Base-by-base conservation (phyloP, 2,888 invertebrate genomes). In the Diarsia dahlii region DNA sequence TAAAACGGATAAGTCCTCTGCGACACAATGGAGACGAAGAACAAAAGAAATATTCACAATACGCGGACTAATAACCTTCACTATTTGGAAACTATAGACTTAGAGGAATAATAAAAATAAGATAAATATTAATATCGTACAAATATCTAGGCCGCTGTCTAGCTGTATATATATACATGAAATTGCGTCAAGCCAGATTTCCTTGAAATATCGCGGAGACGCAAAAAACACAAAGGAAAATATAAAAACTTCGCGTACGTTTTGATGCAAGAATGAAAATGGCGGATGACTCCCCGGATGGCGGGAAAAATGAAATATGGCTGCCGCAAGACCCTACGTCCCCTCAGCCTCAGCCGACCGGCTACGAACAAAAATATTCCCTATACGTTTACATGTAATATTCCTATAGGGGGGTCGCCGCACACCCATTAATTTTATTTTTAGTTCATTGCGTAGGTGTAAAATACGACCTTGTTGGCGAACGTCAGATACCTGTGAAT, bases 261-360 rank as follows among this genome's bases (percentile, higher is more conserved):
- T 89, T 89, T 89, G 88, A 91, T 90, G 90, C 88, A 89, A 90
- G 88, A 91, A 92, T 89, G 90, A 93, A 93, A 93, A 94, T 92
- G 91, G 93, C 91, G 92, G 90, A 91, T 90, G 89, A 87, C 82
- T 90, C 90, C 90, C 91, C 87, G 89, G 91, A 88, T 90, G 91
- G 90, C 91, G 92, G 91, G 91, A 90, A 93, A 93, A 92, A 94
- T 94, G 92, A 94, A 94, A 94, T 93, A 94, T 94, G 92, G 92
- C 91, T 81, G 91, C 91, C 92, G 90, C 91, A 90, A 91, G 86
- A 87, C 88, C 76, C 84, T 46, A 82, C 81, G 84, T 78, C 82
- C 88, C 87, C 74, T 67, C 81, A 83, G 77, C 87, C 74, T 67
- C 81, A 83, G 77, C 75, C 71, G 80, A 46, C 71, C 84, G 69